Evolutionary conservation across 64 coral and sea anemone genomes (phyloP).

Genomic region (Stichodactyla mertensii): DNA sequence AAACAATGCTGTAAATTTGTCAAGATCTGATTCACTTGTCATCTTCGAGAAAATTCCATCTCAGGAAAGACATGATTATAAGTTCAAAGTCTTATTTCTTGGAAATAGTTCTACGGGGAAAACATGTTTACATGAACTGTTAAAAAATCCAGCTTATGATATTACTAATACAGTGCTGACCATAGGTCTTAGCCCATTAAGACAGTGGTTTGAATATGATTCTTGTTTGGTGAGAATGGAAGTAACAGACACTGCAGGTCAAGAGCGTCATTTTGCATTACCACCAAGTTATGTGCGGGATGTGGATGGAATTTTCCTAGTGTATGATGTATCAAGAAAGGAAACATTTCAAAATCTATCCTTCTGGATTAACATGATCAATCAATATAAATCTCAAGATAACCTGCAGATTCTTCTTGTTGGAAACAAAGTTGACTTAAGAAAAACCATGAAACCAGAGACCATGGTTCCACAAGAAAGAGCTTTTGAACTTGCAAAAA

Average conservation of each 20-base stretch:
- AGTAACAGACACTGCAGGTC: constrained; percentile 22
- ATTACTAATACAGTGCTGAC: neutral
- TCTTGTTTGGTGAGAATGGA: neutral
- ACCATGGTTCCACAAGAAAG: neutral
- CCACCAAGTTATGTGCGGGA: neutral
- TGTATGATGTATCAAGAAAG: constrained; percentile 15
- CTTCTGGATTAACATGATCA: neutral
- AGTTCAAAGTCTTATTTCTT: constrained; percentile 9
- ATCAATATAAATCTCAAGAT: neutral
- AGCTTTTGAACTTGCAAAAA: neutral
- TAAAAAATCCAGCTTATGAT: constrained; percentile 7
- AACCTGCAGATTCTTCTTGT: neutral
- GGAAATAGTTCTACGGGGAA: constrained; percentile 15
- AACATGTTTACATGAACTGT: constrained; percentile 9
- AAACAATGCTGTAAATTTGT: neutral
- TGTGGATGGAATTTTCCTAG: constrained; percentile 22
- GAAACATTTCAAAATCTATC: neutral
- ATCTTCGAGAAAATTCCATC: neutral
- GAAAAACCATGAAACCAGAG: neutral
- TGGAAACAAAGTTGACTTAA: constrained; percentile 18
- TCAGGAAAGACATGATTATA: neutral
- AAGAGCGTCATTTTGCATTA: constrained; percentile 3
- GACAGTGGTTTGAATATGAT: neutral
- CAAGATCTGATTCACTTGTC: neutral
- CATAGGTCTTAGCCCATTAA: neutral